A percentile compares a stretch with the other conserved stretches of the same genome.
Conservation (phyloP, 2,113 vertebrate species). For the Hirundichthys speculiger region DNA sequence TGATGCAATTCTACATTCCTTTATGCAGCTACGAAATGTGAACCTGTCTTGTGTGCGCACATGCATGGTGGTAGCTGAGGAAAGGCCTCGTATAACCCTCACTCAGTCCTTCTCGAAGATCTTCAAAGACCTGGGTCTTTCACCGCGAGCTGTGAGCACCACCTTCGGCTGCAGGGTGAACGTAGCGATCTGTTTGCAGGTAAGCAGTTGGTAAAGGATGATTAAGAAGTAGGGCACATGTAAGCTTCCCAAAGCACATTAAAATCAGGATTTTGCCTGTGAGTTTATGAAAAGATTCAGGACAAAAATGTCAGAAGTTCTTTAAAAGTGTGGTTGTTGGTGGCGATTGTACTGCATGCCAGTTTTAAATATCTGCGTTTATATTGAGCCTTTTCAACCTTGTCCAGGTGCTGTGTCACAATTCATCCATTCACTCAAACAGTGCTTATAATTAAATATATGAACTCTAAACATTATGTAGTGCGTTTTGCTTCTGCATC, state of each 20-base stretch:
- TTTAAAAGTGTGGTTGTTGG: too few relatives aligned
- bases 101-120: constrained; percentile 97
- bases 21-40: constrained; percentile 86
- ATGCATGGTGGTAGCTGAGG: constrained; percentile 98
- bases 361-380: too few relatives aligned
- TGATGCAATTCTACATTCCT: not conserved
- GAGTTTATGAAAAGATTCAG: not conserved
- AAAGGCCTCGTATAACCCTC: constrained; percentile 89
- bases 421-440: too few relatives aligned
- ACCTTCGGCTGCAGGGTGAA: constrained; percentile 98
- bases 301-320: not conserved
- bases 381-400: too few relatives aligned
- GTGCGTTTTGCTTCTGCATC: too few relatives aligned
- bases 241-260: too few relatives aligned
- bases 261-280: not conserved
- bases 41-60: constrained; percentile 95
- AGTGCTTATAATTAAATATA: too few relatives aligned
- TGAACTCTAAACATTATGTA: too few relatives aligned
- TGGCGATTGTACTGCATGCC: too few relatives aligned
- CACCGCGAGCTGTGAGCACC: constrained; percentile 93
- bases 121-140: constrained; percentile 95
- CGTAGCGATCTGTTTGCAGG: constrained; percentile 95
- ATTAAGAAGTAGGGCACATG: not conserved
- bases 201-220: constrained; percentile 60
- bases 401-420: too few relatives aligned